Conservation (phyloP, 2,113 vertebrate genomes). For the Vulpes vulpes region DNA sequence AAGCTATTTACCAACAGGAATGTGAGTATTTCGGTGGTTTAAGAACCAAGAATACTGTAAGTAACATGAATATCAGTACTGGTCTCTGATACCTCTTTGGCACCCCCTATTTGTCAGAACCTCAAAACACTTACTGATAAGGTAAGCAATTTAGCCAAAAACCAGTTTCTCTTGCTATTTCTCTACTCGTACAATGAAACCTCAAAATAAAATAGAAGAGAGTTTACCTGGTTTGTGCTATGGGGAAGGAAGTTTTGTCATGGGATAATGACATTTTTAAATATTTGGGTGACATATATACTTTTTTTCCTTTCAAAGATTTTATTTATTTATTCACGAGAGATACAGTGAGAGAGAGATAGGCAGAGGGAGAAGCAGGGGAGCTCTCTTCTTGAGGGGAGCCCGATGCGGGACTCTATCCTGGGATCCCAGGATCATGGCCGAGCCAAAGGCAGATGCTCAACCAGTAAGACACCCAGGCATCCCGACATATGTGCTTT, state of each 20-base stretch:
- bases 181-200: neutral
- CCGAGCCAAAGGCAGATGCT: too few relatives aligned
- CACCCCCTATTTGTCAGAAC: neutral
- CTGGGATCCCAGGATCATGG: too few relatives aligned
- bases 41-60: neutral
- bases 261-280: neutral
- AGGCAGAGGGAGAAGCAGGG: too few relatives aligned
- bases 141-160: conserved; percentile 15
- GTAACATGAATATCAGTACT: neutral
- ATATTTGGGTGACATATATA: neutral
- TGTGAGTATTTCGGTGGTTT: neutral
- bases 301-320: too few relatives aligned
- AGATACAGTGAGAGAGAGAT: too few relatives aligned
- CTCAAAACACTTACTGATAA: neutral
- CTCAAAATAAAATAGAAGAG: neutral
- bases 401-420: too few relatives aligned
- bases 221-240: conserved; percentile 16
- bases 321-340: too few relatives aligned
- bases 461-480: too few relatives aligned
- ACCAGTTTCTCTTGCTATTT: conserved; percentile 23
- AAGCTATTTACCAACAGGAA: neutral
- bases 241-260: neutral
- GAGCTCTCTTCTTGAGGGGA: too few relatives aligned
- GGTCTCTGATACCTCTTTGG: neutral
- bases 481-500: neutral